Evolutionary conservation across 2,888 invertebrate genomes (phyloP).

Genomic region (Saturnia japonica): DNA sequence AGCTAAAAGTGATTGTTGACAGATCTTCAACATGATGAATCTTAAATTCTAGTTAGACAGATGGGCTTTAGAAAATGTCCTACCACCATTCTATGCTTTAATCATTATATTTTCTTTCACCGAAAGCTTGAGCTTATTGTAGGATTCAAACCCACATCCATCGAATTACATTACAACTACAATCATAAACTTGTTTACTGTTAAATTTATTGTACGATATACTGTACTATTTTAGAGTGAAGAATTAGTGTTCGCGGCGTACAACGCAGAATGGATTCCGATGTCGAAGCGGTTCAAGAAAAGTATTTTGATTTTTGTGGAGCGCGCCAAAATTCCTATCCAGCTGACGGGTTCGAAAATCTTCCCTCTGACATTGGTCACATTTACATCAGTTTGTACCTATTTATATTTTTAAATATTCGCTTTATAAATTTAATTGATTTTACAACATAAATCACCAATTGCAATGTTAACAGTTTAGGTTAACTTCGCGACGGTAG

Average conservation of each 20-base stretch:
- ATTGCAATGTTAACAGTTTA: background rate
- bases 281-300: conserved; percentile 52
- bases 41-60: no score
- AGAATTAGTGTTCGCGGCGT: conserved; percentile 53
- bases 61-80: no score
- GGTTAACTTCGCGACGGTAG: background rate
- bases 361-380: conserved; percentile 56
- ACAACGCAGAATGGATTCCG: conserved; percentile 58
- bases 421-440: background rate
- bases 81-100: no score
- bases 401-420: background rate
- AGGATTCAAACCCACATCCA: no score
- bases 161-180: background rate
- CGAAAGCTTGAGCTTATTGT: no score
- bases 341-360: conserved; percentile 53
- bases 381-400: conserved; percentile 55
- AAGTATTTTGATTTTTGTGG: conserved; percentile 51
- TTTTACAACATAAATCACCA: background rate
- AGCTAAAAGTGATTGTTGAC: no score
- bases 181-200: background rate
- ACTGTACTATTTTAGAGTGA: conserved; percentile 48
- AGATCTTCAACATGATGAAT: no score
- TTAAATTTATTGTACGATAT: background rate
- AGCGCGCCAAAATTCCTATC: conserved; percentile 51
- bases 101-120: no score